A percentile compares a stretch with the other conserved stretches of the same genome.
phyloP scores from a whole-genome alignment of 2,113 vertebrate species.

The Promerops cafer region DNA sequence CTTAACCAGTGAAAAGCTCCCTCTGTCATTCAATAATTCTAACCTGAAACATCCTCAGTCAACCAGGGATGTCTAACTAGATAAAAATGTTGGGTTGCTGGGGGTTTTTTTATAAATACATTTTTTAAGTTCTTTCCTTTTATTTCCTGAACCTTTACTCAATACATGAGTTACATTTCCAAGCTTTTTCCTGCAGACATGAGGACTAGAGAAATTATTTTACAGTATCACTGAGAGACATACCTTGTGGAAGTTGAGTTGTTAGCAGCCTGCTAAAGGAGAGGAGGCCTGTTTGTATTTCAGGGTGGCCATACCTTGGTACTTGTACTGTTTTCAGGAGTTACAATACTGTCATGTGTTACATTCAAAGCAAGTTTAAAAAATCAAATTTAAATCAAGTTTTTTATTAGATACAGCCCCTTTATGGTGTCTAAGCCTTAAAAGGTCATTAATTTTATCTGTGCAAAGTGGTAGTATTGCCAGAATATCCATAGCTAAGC shows the following conservation, averaged over 20 bases:
- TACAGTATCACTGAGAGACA: background rate
- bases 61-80: background rate
- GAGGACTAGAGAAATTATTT: background rate
- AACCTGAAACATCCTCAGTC: background rate
- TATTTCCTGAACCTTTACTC: background rate
- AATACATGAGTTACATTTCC: background rate
- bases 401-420: accelerated
- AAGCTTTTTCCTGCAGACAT: background rate
- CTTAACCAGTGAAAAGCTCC: background rate
- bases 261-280: background rate
- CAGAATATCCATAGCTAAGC: background rate
- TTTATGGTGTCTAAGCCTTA: background rate
- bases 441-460: background rate
- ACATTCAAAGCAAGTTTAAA: background rate
- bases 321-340: background rate
- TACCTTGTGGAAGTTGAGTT: background rate
- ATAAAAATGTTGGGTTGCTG: background rate
- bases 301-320: background rate
- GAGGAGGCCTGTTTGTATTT: background rate
- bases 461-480: background rate
- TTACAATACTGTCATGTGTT: background rate
- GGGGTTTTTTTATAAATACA: background rate
- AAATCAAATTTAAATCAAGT: background rate
- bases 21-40: background rate
- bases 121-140: background rate